These are phyloP conservation scores for Drosophila tani DNA, from an alignment of 1,140 invertebrate species.

Conservation along the genomic window DNA sequence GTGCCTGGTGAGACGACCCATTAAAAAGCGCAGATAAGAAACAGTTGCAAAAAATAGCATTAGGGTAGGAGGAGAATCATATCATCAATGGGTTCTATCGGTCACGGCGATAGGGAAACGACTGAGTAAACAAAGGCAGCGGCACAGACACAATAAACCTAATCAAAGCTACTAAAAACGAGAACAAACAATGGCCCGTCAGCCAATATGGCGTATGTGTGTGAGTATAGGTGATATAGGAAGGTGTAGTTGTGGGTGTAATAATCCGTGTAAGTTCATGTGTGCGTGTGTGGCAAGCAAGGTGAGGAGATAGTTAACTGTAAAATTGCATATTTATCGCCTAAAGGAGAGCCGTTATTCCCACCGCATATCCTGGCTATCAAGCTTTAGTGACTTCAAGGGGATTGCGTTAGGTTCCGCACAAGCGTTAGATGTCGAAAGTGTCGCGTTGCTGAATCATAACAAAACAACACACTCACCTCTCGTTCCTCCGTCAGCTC, in stretches of 20 bases:
- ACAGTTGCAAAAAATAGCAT: slow-evolving; percentile 26
- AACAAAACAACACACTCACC: slow-evolving; percentile 73
- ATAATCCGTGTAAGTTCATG: slow-evolving; percentile 40
- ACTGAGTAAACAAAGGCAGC: slow-evolving; percentile 49
- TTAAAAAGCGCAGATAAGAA: slow-evolving; percentile 30
- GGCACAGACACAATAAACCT: slow-evolving; percentile 31
- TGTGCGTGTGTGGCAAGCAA: slow-evolving; percentile 32
- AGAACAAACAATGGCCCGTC: slow-evolving; percentile 59
- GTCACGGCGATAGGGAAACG: slow-evolving; percentile 68
- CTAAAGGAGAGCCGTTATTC: slow-evolving; percentile 31
- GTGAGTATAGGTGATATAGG: slow-evolving; percentile 14
- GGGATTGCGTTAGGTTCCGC: slow-evolving; percentile 40
- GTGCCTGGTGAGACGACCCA: slow-evolving; percentile 6
- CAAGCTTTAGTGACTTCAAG: slow-evolving; percentile 46
- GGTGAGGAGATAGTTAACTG: slow-evolving; percentile 49
- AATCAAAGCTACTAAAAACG: slow-evolving; percentile 63
- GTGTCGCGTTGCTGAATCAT: slow-evolving; percentile 54
- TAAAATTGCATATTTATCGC: slow-evolving; percentile 54
- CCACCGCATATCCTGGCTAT: slow-evolving; percentile 17
- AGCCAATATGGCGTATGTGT: slow-evolving; percentile 64
- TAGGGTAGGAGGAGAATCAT: slow-evolving; percentile 1
- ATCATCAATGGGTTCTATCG: slow-evolving; percentile 44
- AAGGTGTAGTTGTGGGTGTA: slow-evolving; percentile 17
- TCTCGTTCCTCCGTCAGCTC: slow-evolving; percentile 36
- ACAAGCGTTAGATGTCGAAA: slow-evolving; percentile 69